These are phyloP conservation scores for Ruditapes philippinarum DNA, from an alignment of 1,140 invertebrate genomes.

Conservation along the genomic window DNA sequence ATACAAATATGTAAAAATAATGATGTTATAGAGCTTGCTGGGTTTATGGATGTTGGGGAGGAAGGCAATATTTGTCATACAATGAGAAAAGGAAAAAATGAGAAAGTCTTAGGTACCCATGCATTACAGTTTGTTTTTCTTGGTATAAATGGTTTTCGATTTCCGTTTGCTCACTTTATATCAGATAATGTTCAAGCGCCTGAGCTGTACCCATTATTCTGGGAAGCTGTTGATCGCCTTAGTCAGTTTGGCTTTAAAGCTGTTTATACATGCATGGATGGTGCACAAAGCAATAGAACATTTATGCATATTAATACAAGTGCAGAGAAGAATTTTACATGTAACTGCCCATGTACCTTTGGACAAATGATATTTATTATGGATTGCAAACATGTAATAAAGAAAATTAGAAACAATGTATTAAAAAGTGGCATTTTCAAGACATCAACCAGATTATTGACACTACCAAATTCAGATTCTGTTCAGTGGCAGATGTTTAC, in stretches of 20 bases:
- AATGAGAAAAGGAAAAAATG: constrained; percentile 22
- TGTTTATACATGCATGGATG: constrained; percentile 50
- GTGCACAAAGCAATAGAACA: constrained; percentile 59
- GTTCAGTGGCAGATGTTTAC: constrained; percentile 49
- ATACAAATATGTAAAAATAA: not conserved
- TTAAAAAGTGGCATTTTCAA: constrained; percentile 5
- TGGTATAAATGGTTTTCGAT: constrained; percentile 63
- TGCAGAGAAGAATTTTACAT: constrained; percentile 24
- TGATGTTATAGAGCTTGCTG: constrained; percentile 19
- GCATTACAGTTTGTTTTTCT: constrained; percentile 67
- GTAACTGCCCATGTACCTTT: constrained; percentile 15
- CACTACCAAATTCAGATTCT: not conserved
- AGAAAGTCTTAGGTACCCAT: constrained; percentile 51
- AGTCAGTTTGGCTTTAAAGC: constrained; percentile 33
- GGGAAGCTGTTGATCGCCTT: constrained; percentile 48
- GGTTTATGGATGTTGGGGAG: constrained; percentile 41
- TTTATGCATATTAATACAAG: constrained; percentile 50
- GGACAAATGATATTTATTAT: constrained; percentile 61
- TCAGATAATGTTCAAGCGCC: constrained; percentile 37
- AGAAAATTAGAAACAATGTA: too few relatives aligned
- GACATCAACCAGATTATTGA: constrained; percentile 11
- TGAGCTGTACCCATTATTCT: constrained; percentile 60
- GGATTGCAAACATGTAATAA: constrained; percentile 67
- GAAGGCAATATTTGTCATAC: constrained; percentile 45
- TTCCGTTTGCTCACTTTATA: constrained; percentile 68